phyloP scores from a whole-genome alignment of 2,888 invertebrate species.

The Amphipyra tragopoginis region DNA sequence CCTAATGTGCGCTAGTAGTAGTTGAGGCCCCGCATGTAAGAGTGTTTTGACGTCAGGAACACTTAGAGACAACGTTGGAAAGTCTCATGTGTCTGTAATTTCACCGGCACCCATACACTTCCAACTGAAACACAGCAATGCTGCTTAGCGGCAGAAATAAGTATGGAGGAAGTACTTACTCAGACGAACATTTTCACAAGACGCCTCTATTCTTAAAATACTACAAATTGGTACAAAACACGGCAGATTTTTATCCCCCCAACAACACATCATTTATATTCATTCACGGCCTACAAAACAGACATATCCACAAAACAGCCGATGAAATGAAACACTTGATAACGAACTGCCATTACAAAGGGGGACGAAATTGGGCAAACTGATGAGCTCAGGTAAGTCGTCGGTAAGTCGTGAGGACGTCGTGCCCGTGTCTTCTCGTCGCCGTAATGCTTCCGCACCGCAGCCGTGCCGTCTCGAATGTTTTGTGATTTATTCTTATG shows the following conservation, averaged over 20 bases:
- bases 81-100: too few relatives aligned
- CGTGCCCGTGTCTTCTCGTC: slow-evolving; percentile 2
- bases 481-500: slow-evolving; percentile 57
- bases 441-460: slow-evolving; percentile 14
- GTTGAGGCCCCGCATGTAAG: too few relatives aligned
- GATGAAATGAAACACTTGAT: slow-evolving; percentile 30
- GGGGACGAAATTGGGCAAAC: slow-evolving; percentile 13
- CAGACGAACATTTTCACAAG: too few relatives aligned
- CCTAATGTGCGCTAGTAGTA: too few relatives aligned
- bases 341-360: slow-evolving; percentile 4
- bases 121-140: too few relatives aligned
- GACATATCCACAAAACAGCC: slow-evolving; percentile 5
- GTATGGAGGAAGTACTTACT: too few relatives aligned
- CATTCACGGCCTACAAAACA: neutral
- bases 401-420: slow-evolving; percentile 2
- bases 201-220: too few relatives aligned
- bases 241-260: slow-evolving; percentile 5
- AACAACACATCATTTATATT: neutral
- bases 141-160: too few relatives aligned
- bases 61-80: too few relatives aligned
- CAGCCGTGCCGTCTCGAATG: slow-evolving; percentile 30
- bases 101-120: too few relatives aligned
- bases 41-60: too few relatives aligned
- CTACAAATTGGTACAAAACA: neutral
- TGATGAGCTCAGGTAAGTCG: slow-evolving; percentile 21